A percentile compares a stretch with the other conserved stretches of the same genome.
Conservation (phyloP, 2,113 vertebrate species). For the Strix uralensis region DNA sequence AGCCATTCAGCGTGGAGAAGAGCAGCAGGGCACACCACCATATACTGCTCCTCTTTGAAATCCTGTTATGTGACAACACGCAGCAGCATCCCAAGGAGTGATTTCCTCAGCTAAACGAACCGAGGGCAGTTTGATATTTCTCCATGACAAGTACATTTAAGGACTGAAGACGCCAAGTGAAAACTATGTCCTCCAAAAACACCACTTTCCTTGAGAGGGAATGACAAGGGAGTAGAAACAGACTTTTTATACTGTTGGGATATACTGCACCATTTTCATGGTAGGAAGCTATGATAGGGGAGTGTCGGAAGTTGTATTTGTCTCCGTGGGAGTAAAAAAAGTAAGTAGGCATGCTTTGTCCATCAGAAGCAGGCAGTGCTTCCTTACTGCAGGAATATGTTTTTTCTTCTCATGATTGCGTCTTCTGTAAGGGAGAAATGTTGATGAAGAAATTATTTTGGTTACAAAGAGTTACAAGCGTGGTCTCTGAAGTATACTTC, state of each 20-base stretch:
- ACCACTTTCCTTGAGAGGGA: background rate
- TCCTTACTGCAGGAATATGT: background rate
- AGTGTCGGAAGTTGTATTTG: background rate
- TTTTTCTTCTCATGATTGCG: background rate
- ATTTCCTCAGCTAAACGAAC: background rate
- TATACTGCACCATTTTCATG: background rate
- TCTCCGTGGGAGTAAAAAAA: background rate
- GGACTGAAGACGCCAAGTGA: background rate
- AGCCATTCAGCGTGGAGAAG: background rate
- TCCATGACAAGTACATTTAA: background rate
- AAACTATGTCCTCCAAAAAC: background rate
- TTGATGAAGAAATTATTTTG: background rate
- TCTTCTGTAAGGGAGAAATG: background rate
- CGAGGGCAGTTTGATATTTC: background rate
- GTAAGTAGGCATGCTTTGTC: background rate
- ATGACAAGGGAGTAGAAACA: background rate
- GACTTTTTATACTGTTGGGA: background rate
- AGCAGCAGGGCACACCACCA: background rate
- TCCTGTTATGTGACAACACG: fast-evolving
- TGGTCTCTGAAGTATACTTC: background rate
- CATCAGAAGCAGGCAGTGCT: background rate
- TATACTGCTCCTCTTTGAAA: background rate
- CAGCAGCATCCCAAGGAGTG: background rate
- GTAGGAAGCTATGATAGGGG: background rate
- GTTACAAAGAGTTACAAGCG: background rate